Conservation (phyloP, 2,888 invertebrate species). For the Boloria euphrosyne region DNA sequence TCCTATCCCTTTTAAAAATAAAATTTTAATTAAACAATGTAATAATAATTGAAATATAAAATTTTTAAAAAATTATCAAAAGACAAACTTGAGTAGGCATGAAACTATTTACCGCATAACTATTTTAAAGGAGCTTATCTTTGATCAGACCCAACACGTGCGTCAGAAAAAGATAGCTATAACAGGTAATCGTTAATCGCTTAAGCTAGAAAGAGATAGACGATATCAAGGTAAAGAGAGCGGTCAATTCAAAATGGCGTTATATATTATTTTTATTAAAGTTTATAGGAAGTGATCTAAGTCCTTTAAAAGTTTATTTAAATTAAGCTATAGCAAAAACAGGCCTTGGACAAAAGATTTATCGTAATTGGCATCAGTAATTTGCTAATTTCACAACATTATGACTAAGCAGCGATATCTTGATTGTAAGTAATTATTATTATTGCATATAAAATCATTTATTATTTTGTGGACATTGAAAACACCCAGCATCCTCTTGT, state of each 20-base stretch:
- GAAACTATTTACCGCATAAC: neutral
- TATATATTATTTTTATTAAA: constrained; percentile 59
- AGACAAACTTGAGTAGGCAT: constrained; percentile 20
- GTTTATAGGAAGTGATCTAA: constrained; percentile 70
- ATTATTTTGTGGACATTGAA: too few relatives aligned
- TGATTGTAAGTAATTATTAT: neutral
- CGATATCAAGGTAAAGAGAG: constrained; percentile 66
- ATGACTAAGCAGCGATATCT: neutral
- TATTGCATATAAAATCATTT: too few relatives aligned
- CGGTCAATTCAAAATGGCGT: constrained; percentile 63
- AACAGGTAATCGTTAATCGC: constrained; percentile 50
- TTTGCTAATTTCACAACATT: constrained; percentile 25
- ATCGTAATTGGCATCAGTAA: constrained; percentile 18
- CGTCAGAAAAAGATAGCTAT: constrained; percentile 55
- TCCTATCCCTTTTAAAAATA: too few relatives aligned
- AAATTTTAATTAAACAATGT: too few relatives aligned
- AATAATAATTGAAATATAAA: neutral
- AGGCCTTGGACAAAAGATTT: constrained; percentile 24
- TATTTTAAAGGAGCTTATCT: constrained; percentile 48
- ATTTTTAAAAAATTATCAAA: too few relatives aligned
- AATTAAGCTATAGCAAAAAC: constrained; percentile 24
- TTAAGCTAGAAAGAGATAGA: constrained; percentile 54
- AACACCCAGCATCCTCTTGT: too few relatives aligned
- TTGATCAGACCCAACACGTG: constrained; percentile 66
- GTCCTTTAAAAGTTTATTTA: constrained; percentile 44